These are phyloP conservation scores for Chiloscyllium plagiosum DNA, from an alignment of 2,113 vertebrate species.

Conservation along the genomic window DNA sequence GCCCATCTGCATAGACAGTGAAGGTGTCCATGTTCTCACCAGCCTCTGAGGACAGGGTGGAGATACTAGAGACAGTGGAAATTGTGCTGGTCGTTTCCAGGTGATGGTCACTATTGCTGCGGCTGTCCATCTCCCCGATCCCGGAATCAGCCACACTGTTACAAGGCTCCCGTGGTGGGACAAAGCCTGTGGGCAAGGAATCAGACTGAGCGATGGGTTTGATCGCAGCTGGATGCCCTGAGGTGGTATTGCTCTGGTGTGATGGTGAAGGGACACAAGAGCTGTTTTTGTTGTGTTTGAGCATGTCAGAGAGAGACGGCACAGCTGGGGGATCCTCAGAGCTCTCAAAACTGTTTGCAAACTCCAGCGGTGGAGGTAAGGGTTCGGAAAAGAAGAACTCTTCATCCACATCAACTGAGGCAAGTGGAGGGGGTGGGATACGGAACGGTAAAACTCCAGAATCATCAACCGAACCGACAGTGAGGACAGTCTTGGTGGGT, in stretches of 20 bases:
- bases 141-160: conserved; percentile 82
- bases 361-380: conserved; percentile 89
- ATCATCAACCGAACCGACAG: conserved; percentile 76
- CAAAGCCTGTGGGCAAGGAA: conserved; percentile 71
- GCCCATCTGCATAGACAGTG: conserved; percentile 84
- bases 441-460: conserved; percentile 80
- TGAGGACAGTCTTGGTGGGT: conserved; percentile 68
- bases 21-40: conserved; percentile 83
- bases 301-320: conserved; percentile 62
- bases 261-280: conserved; percentile 50
- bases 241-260: conserved; percentile 47
- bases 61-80: conserved; percentile 89
- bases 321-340: conserved; percentile 70
- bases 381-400: conserved; percentile 91
- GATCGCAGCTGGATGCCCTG: conserved; percentile 60
- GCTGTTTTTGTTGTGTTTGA: conserved; percentile 64
- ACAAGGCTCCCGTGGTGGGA: conserved; percentile 74
- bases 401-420: conserved; percentile 87
- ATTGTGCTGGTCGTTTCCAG: conserved; percentile 95
- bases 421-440: conserved; percentile 85
- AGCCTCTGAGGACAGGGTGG: conserved; percentile 90
- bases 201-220: conserved; percentile 64
- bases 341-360: conserved; percentile 95
- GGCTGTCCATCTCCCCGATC: conserved; percentile 87
- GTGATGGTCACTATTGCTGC: conserved; percentile 85